phyloP scores from a whole-genome alignment of 2,888 invertebrate species.

The Bombylius discolor region DNA sequence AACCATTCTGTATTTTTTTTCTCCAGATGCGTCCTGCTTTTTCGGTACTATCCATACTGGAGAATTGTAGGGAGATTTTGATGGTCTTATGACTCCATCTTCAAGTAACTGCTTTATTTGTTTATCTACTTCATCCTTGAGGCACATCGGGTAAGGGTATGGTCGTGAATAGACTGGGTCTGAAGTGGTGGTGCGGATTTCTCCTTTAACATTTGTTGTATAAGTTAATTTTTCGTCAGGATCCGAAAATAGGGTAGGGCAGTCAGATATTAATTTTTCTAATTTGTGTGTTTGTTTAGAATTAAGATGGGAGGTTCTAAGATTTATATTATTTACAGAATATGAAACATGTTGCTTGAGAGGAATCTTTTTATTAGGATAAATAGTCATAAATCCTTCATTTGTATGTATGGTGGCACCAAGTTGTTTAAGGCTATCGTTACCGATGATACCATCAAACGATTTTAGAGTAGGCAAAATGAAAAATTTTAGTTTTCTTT shows the following conservation, averaged over 20 bases:
- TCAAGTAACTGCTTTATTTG: slow-evolving; percentile 2
- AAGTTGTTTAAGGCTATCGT: too few species aligned
- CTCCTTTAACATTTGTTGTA: slow-evolving; percentile 5
- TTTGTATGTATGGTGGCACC: too few species aligned
- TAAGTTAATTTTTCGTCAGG: slow-evolving; percentile 8
- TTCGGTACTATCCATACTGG: slow-evolving; percentile 3
- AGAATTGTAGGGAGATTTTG: slow-evolving; percentile 14
- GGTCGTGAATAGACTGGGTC: slow-evolving; percentile 4
- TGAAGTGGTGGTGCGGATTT: slow-evolving; percentile 8
- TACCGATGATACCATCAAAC: too few species aligned
- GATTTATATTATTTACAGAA: too few species aligned
- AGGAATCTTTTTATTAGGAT: too few species aligned
- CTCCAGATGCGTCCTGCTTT: too few species aligned
- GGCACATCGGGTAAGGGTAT: slow-evolving; percentile 5
- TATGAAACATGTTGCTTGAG: too few species aligned
- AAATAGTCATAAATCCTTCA: too few species aligned
- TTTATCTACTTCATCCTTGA: neutral
- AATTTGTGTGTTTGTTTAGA: neutral
- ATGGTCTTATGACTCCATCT: slow-evolving; percentile 6
- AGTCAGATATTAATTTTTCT: neutral
- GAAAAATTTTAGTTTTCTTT: too few species aligned
- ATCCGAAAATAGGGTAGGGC: slow-evolving; percentile 2
- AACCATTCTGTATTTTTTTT: neutral
- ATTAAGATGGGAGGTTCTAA: neutral
- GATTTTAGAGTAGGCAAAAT: too few species aligned